A percentile compares a stretch with the other conserved stretches of the same genome.
Evolutionary conservation across 2,888 invertebrate genomes (phyloP).

Genomic region (Rhagonycha fulva): DNA sequence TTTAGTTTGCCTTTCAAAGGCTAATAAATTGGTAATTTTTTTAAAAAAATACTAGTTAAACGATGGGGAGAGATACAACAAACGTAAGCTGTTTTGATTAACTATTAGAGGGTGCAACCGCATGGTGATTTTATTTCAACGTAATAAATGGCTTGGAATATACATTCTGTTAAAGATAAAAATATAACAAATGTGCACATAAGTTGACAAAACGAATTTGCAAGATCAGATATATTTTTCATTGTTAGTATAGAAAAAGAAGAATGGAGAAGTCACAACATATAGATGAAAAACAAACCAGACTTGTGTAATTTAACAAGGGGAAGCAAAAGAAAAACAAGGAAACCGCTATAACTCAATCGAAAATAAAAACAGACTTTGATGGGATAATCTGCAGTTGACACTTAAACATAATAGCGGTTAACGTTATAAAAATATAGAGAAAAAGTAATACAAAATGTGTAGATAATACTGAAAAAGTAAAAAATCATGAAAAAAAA

Average conservation of each 20-base stretch:
- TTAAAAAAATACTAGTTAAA: not conserved
- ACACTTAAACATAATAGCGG: not conserved
- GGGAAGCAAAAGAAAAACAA: not conserved
- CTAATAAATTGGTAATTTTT: not conserved
- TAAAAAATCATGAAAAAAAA: too few species aligned
- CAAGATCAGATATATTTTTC: not conserved
- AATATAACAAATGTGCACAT: not conserved
- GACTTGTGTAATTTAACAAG: not conserved
- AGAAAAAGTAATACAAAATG: not conserved
- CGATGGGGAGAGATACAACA: not conserved
- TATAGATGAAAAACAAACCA: not conserved
- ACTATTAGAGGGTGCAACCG: not conserved
- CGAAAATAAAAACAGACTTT: not conserved
- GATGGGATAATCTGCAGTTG: not conserved
- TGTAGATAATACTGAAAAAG: too few species aligned
- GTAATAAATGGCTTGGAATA: not conserved
- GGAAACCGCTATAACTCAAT: not conserved
- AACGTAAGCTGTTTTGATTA: not conserved
- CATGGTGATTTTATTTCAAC: not conserved
- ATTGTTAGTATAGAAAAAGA: not conserved
- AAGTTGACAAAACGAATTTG: not conserved
- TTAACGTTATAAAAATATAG: not conserved
- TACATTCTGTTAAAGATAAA: not conserved
- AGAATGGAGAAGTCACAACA: not conserved
- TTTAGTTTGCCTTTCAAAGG: not conserved